A percentile compares a stretch with the other conserved stretches of the same genome.
Evolutionary conservation across 2,797 vertebrate species (phyloP).

Genomic region (Eulemur rubriventer): DNA sequence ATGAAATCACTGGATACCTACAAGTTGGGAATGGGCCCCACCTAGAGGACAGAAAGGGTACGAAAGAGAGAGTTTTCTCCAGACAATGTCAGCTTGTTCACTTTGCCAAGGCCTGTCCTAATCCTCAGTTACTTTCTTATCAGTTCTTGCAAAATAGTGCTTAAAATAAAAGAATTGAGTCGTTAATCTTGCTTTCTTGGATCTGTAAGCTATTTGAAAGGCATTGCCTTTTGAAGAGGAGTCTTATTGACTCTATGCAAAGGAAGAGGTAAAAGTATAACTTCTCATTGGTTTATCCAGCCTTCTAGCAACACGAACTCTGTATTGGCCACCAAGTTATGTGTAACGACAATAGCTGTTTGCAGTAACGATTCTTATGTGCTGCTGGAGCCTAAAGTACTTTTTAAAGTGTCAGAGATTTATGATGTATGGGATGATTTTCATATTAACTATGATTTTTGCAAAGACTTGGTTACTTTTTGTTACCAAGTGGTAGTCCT

Average conservation of each 20-base stretch:
- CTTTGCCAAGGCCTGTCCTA: conserved; percentile 14
- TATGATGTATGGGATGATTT: conserved; percentile 18
- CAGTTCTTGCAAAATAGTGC: neutral
- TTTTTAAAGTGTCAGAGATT: conserved; percentile 36
- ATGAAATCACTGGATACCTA: neutral
- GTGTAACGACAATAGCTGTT: conserved; percentile 11
- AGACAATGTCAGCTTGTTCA: neutral
- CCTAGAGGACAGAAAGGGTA: conserved; percentile 8
- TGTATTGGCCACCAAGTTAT: conserved; percentile 14
- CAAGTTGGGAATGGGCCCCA: neutral
- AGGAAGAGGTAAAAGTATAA: neutral
- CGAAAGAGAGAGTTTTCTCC: neutral
- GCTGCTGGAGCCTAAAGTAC: conserved; percentile 5
- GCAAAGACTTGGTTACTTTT: conserved; percentile 21
- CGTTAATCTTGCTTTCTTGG: conserved; percentile 4
- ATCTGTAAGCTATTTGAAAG: neutral
- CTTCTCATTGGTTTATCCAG: conserved; percentile 1
- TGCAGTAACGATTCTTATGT: neutral
- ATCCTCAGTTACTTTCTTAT: conserved; percentile 39
- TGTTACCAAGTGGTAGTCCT: conserved; percentile 1
- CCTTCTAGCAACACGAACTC: neutral
- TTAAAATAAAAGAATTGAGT: neutral
- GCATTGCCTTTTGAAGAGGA: neutral
- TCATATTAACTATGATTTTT: conserved; percentile 37
- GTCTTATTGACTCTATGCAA: neutral